Evolutionary conservation across 2,797 vertebrate genomes (phyloP).

Genomic region (Catamblyrhynchus diadema): DNA sequence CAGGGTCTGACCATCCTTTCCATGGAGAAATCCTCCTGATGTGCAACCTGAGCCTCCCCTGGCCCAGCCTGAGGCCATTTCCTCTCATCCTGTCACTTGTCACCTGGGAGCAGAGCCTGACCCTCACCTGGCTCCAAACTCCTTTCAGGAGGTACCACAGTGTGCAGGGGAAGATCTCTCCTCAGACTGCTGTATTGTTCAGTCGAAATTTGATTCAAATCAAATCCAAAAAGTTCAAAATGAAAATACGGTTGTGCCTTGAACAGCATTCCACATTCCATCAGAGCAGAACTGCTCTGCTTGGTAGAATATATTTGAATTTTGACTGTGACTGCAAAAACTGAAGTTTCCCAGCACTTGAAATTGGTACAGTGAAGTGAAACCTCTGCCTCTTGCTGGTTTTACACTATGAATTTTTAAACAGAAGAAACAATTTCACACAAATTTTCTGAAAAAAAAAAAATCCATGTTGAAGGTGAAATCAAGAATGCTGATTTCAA

Average conservation of each 20-base stretch:
- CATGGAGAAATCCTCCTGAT: rapidly evolving
- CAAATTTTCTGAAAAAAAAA: not conserved
- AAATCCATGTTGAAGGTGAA: not conserved
- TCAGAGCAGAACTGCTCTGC: not conserved
- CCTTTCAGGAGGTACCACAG: not conserved
- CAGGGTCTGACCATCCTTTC: not conserved
- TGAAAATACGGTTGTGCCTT: not conserved
- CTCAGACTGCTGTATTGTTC: not conserved
- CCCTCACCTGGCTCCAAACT: not conserved
- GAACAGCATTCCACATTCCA: not conserved
- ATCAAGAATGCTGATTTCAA: not conserved
- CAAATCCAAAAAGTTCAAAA: not conserved
- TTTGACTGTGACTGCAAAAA: conserved; percentile 6
- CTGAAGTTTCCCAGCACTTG: not conserved
- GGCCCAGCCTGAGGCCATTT: not conserved
- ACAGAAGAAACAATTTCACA: not conserved
- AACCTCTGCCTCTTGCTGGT: not conserved
- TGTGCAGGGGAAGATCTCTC: not conserved
- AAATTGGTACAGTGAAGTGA: not conserved
- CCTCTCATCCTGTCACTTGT: not conserved
- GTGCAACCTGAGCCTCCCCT: not conserved
- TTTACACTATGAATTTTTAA: not conserved
- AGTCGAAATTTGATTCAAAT: not conserved
- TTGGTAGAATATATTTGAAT: conserved; percentile 13
- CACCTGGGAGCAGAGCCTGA: not conserved